Evolutionary conservation across 2,113 vertebrate species (phyloP).

Genomic region (Bambusicola thoracicus): DNA sequence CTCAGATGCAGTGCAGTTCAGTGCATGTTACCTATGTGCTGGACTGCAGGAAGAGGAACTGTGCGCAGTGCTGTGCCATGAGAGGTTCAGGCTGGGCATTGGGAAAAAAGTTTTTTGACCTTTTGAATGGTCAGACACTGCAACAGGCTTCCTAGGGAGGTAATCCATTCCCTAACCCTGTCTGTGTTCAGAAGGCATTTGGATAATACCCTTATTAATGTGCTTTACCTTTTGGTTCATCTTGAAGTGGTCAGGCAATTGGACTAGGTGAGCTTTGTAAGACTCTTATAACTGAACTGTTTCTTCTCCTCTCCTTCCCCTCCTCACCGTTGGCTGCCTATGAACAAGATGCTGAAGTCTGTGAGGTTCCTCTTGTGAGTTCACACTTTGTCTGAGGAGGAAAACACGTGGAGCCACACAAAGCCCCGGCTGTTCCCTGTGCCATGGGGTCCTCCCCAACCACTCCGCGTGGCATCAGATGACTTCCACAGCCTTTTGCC

Average conservation of each 20-base stretch:
- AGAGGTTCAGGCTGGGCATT: neutral
- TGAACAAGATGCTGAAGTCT: fast-evolving
- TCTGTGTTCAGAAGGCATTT: neutral
- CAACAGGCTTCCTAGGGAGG: neutral
- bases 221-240: neutral
- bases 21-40: neutral
- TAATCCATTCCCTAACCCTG: neutral
- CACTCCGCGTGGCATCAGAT: fast-evolving
- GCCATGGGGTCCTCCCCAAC: neutral
- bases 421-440: neutral
- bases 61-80: neutral
- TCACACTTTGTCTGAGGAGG: neutral
- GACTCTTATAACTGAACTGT: neutral
- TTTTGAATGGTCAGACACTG: neutral
- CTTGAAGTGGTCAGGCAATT: neutral
- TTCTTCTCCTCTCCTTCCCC: neutral
- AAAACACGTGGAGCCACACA: fast-evolving
- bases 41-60: neutral
- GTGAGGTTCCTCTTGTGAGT: neutral
- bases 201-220: neutral
- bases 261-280: neutral
- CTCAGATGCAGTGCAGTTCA: neutral
- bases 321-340: fast-evolving
- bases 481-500: neutral
- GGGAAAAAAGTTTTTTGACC: neutral